phyloP scores from a whole-genome alignment of 2,797 vertebrate species.

The Sebastes steindachneri region DNA sequence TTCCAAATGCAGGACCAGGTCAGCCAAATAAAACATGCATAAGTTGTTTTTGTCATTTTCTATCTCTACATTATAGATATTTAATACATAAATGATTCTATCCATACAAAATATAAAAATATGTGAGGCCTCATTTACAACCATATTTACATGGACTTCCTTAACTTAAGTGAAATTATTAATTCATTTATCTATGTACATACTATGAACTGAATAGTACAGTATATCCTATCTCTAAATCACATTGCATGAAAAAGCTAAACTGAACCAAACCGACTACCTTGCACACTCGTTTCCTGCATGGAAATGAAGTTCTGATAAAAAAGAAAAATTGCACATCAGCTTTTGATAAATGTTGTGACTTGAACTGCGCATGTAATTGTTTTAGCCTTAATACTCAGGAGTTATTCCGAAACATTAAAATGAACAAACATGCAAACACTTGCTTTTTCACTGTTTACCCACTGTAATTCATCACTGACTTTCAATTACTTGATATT shows the following conservation, averaged over 20 bases:
- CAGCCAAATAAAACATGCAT: constrained; percentile 83
- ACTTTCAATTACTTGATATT: constrained; percentile 74
- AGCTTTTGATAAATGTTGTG: constrained; percentile 53
- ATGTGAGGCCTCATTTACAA: constrained; percentile 99
- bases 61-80: constrained; percentile 85
- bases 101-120: constrained; percentile 99
- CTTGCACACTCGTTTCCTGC: constrained; percentile 56
- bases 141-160: constrained; percentile 93
- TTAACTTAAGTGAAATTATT: constrained; percentile 94
- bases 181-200: constrained; percentile 85
- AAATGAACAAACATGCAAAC: constrained; percentile 78
- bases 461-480: constrained; percentile 67
- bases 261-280: constrained; percentile 59
- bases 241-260: constrained; percentile 72
- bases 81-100: constrained; percentile 94
- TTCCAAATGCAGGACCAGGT: constrained; percentile 82
- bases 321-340: constrained; percentile 67
- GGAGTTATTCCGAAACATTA: constrained; percentile 64
- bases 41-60: constrained; percentile 68
- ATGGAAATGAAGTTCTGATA: constrained; percentile 53
- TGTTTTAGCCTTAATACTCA: constrained; percentile 60
- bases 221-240: constrained; percentile 65
- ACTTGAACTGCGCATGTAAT: constrained; percentile 44
- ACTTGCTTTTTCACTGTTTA: constrained; percentile 70
- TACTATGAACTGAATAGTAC: constrained; percentile 70